Percentiles rank a stretch among this genome's conserved stretches.
phyloP scores from a whole-genome alignment of 2,113 vertebrate genomes.

The Beaufortia kweichowensis region DNA sequence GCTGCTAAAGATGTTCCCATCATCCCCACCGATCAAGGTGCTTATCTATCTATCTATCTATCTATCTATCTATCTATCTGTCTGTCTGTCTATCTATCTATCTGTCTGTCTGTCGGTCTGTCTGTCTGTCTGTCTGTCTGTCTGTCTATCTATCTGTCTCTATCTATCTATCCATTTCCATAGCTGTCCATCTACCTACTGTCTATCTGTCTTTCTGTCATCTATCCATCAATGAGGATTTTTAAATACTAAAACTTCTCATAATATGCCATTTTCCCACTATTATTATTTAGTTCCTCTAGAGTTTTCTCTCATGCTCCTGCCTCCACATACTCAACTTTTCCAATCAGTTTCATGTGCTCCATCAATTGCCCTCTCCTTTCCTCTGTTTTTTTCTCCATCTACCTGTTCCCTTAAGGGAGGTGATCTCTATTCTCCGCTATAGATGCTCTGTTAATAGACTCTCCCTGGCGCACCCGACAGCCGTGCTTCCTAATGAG shows the following conservation, averaged over 20 bases:
- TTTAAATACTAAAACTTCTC: too few species aligned
- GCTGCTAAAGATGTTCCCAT: slow-evolving; percentile 87
- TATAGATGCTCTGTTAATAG: slow-evolving; percentile 52
- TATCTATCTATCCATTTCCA: too few species aligned
- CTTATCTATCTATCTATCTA: background rate
- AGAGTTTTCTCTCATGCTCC: background rate
- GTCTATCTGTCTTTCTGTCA: background rate
- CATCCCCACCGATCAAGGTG: slow-evolving; percentile 93
- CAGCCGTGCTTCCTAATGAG: slow-evolving; percentile 47
- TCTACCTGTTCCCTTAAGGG: slow-evolving; percentile 29
- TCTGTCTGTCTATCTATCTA: too few species aligned
- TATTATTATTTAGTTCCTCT: too few species aligned
- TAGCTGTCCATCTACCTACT: background rate
- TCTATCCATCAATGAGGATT: too few species aligned
- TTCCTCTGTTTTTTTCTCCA: background rate
- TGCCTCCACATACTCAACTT: background rate
- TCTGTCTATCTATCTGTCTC: too few species aligned
- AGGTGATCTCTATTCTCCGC: slow-evolving; percentile 42
- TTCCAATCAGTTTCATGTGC: background rate
- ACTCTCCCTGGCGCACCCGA: slow-evolving; percentile 32
- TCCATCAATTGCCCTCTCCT: background rate
- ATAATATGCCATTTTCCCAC: too few species aligned
- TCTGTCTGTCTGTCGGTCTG: too few species aligned
- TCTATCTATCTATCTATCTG: too few species aligned
- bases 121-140: too few species aligned